phyloP scores from a whole-genome alignment of 2,797 vertebrate species.

The Pampus argenteus region DNA sequence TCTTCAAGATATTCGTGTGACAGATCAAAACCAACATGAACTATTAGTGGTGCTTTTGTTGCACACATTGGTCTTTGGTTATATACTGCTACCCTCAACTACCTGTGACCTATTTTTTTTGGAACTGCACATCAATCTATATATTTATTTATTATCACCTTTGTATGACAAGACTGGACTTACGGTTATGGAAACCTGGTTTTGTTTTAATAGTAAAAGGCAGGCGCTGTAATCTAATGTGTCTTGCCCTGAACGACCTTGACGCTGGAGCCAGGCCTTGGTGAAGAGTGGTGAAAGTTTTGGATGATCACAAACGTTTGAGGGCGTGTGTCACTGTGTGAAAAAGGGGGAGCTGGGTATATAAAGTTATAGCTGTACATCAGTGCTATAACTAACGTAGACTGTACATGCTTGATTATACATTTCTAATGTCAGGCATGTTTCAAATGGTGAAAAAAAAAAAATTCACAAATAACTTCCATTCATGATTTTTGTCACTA shows the following conservation, averaged over 20 bases:
- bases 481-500: background rate
- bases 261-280: background rate
- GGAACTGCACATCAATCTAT: background rate
- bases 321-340: background rate
- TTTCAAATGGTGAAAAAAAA: background rate
- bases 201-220: background rate
- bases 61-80: no score
- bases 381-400: background rate
- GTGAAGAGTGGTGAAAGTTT: background rate
- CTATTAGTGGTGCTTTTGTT: no score
- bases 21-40: no score
- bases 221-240: background rate
- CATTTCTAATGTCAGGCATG: background rate
- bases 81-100: no score
- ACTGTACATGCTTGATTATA: background rate
- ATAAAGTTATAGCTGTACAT: background rate
- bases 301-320: background rate
- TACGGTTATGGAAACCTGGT: no score
- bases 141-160: background rate
- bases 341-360: background rate
- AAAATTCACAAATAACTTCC: background rate
- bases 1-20: no score
- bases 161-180: no score
- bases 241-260: background rate
- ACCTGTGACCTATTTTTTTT: background rate